A percentile compares a stretch with the other conserved stretches of the same genome.
These are phyloP conservation scores for Montipora cactus DNA, from an alignment of 64 coral and sea anemone species.

Conservation along the genomic window DNA sequence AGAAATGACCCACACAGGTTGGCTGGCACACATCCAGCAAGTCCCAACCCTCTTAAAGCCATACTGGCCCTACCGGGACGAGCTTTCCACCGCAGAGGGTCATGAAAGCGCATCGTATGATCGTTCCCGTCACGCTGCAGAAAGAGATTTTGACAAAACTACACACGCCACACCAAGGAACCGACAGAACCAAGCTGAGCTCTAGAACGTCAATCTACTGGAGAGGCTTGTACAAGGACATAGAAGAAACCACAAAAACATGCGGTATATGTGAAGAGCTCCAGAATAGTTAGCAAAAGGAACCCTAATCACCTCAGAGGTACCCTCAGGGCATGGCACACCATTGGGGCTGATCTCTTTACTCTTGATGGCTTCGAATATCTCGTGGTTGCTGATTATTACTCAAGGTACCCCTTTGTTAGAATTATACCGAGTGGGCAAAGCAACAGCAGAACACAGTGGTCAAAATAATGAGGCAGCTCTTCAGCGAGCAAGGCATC, in stretches of 20 bases:
- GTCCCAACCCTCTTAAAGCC: too few species aligned
- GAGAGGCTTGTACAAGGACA: conserved; percentile 57
- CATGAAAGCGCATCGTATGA: not conserved
- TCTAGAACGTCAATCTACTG: conserved; percentile 31
- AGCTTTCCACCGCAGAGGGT: not conserved
- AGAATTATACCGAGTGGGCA: not conserved
- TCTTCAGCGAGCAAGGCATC: too few species aligned
- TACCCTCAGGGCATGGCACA: conserved; percentile 42
- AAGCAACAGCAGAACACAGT: conserved; percentile 36
- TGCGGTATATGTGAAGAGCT: conserved; percentile 3
- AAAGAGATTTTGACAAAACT: too few species aligned
- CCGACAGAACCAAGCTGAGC: conserved; percentile 26
- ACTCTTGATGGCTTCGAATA: too few species aligned
- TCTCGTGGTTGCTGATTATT: too few species aligned
- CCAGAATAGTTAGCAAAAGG: not conserved
- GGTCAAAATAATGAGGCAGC: too few species aligned
- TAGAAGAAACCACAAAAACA: conserved; percentile 34
- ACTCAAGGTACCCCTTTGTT: too few species aligned
- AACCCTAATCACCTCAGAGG: conserved; percentile 32
- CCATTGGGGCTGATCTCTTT: not conserved
- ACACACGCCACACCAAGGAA: conserved; percentile 15
- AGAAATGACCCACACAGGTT: too few species aligned
- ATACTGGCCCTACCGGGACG: too few species aligned
- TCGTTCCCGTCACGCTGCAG: conserved; percentile 1
- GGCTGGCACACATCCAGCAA: too few species aligned